These are phyloP conservation scores for Epistrophe grossulariae DNA, from an alignment of 2,888 invertebrate species.

Conservation along the genomic window DNA sequence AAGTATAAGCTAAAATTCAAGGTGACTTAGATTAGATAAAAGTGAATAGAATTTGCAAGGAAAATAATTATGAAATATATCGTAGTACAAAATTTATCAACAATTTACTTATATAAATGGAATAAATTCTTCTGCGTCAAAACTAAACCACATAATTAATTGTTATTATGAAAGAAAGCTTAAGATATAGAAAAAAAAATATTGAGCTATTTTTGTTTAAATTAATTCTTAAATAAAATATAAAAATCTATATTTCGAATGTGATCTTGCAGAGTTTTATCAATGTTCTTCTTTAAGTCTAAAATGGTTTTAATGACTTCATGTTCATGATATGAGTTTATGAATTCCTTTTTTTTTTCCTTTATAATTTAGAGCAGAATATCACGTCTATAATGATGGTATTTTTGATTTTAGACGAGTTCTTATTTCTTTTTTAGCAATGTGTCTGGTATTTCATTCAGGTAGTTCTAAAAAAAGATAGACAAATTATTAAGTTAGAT, in stretches of 20 bases:
- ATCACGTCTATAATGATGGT: constrained; percentile 41
- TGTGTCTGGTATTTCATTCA: constrained; percentile 84
- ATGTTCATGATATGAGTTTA: constrained; percentile 48
- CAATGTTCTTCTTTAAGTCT: constrained; percentile 46
- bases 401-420: constrained; percentile 27
- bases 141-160: constrained; percentile 31
- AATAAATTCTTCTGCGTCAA: constrained; percentile 35
- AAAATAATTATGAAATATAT: neutral
- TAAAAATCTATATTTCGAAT: constrained; percentile 29
- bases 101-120: neutral
- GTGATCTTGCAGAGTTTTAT: constrained; percentile 35
- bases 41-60: constrained; percentile 54
- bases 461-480: constrained; percentile 82
- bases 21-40: constrained; percentile 73
- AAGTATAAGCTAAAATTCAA: constrained; percentile 25
- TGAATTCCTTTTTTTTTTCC: constrained; percentile 5
- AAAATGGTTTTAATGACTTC: constrained; percentile 64
- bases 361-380: constrained; percentile 62
- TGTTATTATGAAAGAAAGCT: neutral
- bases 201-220: constrained; percentile 62
- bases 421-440: constrained; percentile 82
- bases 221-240: constrained; percentile 62
- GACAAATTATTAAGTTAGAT: constrained; percentile 17
- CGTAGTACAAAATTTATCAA: neutral
- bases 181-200: constrained; percentile 35